Base-by-base conservation (phyloP, 2,888 invertebrate genomes). In the Mesorhabditis belari region DNA sequence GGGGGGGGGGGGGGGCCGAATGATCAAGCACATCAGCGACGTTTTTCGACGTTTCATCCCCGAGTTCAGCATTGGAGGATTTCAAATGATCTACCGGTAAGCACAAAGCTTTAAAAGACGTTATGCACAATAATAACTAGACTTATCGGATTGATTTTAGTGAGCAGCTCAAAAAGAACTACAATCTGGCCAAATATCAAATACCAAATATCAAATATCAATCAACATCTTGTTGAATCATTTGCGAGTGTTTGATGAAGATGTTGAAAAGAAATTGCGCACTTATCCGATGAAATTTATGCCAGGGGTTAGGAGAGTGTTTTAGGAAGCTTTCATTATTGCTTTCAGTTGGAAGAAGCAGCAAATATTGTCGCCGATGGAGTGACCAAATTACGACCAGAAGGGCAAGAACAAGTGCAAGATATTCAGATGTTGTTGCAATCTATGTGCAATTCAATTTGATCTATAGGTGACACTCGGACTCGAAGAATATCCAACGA, bases 361-460 rank as follows among this genome's bases (percentile, higher is more conserved):
- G 92, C 92, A 0, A 91, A 88, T 81, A 94, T 95, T 83, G 90
- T 94, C 53, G 96, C 91, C 0, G 95, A 96, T 86, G 96, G 96
- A 83, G 85, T 99, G 23, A 96, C 95, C 19, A 87, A 89, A 12
- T 95, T 96, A 0, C 86, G 95, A 61, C 91, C 92, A 0, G 89
- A 89, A 77, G 90, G 89, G 0, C 92, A 94, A 75, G 90, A 92
- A 76, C 87, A 88, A 64, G 86, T 95, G 44, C 88, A 92, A 81
- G 92, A 94, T 80, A 89, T 98, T 76, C 98, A 98, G 84, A 88
- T 92, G 17, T n/a, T n/a, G n/a, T n/a, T n/a, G 17, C 5, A 9
- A 54, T 17, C 5, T 19, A 25, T 12, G 17, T 54, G 6, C 17
- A 6, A 25, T 26, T 23, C 9, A 25, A 24, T 49, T 21, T 24